phyloP scores from a whole-genome alignment of 2,888 invertebrate species.

The Rhogogaster chlorosoma region DNA sequence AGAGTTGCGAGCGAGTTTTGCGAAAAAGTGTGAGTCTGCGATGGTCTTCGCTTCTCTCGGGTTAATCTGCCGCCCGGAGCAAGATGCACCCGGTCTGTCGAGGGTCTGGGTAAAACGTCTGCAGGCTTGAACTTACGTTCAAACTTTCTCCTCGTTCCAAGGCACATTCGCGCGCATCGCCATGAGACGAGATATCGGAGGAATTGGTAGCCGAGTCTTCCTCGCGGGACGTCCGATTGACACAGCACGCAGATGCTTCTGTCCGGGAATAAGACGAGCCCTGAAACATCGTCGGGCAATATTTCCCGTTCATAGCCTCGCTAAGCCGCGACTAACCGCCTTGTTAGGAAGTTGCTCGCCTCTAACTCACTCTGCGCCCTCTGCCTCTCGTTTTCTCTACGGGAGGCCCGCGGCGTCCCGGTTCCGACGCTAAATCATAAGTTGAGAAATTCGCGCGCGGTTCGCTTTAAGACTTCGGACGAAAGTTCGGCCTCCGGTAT shows the following conservation, averaged over 20 bases:
- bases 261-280: constrained; percentile 9
- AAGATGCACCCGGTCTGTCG: constrained; percentile 2
- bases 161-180: neutral
- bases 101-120: constrained; percentile 17
- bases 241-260: neutral
- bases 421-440: constrained; percentile 74
- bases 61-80: constrained; percentile 32
- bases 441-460: constrained; percentile 74
- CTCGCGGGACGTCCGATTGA: neutral
- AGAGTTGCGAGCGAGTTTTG: constrained; percentile 19
- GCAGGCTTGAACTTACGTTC: constrained; percentile 23
- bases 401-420: constrained; percentile 56
- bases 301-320: constrained; percentile 73
- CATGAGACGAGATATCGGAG: neutral
- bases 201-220: neutral
- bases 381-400: constrained; percentile 52
- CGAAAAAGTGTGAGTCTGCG: neutral
- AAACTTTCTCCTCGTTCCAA: neutral
- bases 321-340: constrained; percentile 76
- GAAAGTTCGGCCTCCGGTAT: constrained; percentile 61
- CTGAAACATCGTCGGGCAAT: constrained; percentile 61
- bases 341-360: constrained; percentile 76
- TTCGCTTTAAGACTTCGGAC: constrained; percentile 71
- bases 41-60: neutral
- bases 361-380: constrained; percentile 54